Conservation (phyloP, 2,888 invertebrate genomes). For the Lymantria monacha region DNA sequence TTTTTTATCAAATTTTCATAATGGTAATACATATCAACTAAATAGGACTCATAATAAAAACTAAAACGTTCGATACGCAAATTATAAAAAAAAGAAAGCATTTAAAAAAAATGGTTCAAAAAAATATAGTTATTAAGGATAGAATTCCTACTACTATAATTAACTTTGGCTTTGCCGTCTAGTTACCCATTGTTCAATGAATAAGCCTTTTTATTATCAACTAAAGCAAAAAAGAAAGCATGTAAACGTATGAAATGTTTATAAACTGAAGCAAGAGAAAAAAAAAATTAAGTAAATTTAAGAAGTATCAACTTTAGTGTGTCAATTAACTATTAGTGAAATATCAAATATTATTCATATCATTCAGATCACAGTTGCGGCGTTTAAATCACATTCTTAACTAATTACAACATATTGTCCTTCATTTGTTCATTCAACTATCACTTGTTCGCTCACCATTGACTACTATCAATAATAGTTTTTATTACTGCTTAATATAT, state of each 20-base stretch:
- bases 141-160: constrained; percentile 72
- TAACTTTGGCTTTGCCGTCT: constrained; percentile 80
- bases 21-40: constrained; percentile 42
- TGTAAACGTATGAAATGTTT: constrained; percentile 58
- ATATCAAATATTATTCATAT: constrained; percentile 83
- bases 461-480: constrained; percentile 58
- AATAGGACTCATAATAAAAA: constrained; percentile 25
- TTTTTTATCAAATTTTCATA: constrained; percentile 48
- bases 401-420: constrained; percentile 80
- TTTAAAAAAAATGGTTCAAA: constrained; percentile 28
- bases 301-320: constrained; percentile 69
- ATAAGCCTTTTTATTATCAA: constrained; percentile 47
- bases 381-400: constrained; percentile 82
- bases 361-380: constrained; percentile 84
- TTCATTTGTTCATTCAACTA: constrained; percentile 71
- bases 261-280: constrained; percentile 52
- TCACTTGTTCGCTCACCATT: constrained; percentile 59
- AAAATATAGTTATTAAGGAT: constrained; percentile 31
- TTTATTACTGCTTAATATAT: constrained; percentile 51
- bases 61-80: constrained; percentile 32
- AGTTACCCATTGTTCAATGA: constrained; percentile 56
- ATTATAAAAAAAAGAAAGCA: constrained; percentile 30
- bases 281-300: constrained; percentile 50
- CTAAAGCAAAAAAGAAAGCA: constrained; percentile 73
- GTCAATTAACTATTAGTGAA: constrained; percentile 80